Evolutionary conservation across 2,888 invertebrate genomes (phyloP).

Genomic region (Laspeyria flexula): DNA sequence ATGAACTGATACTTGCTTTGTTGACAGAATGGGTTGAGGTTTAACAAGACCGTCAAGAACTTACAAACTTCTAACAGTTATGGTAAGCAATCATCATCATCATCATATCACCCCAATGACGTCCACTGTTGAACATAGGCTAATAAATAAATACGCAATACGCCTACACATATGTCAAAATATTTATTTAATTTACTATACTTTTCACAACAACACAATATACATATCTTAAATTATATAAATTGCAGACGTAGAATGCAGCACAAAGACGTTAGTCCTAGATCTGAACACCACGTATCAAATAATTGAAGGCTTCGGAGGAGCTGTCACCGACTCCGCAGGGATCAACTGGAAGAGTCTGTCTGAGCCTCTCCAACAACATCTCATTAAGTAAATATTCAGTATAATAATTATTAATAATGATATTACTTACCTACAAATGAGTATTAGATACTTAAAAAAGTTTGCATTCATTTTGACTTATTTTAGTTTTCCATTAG

Average conservation of each 20-base stretch:
- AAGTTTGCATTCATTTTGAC: too few species aligned
- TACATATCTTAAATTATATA: too few species aligned
- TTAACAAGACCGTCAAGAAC: constrained; percentile 19
- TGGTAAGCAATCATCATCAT: constrained; percentile 21
- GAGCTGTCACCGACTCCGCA: constrained; percentile 90
- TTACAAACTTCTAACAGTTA: constrained; percentile 8
- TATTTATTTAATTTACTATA: too few species aligned
- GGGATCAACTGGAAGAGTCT: constrained; percentile 89
- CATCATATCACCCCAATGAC: too few species aligned
- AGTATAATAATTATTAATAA: neutral
- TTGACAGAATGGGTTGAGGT: constrained; percentile 34
- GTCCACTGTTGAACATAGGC: too few species aligned
- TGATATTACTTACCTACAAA: neutral
- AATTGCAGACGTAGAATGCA: constrained; percentile 4
- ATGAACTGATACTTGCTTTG: neutral
- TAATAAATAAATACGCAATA: neutral
- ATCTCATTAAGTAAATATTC: constrained; percentile 44
- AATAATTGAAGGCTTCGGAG: constrained; percentile 92
- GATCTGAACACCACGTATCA: constrained; percentile 78
- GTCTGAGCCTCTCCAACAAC: constrained; percentile 65
- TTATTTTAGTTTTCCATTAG: too few species aligned
- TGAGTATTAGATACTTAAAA: too few species aligned
- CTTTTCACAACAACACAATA: too few species aligned
- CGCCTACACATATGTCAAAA: neutral
- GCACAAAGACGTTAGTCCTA: constrained; percentile 14